These are phyloP conservation scores for Cliona cf. orientalis DNA, from an alignment of 37 sponge, comb jelly and placozoan genomes.

Conservation along the genomic window DNA sequence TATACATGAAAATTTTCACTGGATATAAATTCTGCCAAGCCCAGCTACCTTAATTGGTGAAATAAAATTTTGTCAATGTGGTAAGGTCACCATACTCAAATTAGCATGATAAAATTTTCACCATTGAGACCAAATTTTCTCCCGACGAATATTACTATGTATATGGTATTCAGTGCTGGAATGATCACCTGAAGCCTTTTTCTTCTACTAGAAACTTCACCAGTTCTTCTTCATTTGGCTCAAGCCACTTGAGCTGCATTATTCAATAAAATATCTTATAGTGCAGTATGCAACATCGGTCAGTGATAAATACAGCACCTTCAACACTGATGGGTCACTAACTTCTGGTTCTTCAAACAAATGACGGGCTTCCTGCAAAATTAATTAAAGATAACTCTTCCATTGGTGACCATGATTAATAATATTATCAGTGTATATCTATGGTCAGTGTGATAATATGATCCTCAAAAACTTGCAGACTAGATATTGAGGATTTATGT, in stretches of 20 bases:
- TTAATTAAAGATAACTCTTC: background rate
- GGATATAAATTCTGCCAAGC: too few relatives aligned
- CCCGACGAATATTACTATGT: background rate
- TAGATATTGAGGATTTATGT: too few relatives aligned
- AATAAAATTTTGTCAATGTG: too few relatives aligned
- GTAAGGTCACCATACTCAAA: too few relatives aligned
- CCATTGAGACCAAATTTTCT: too few relatives aligned
- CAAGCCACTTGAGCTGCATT: constrained; percentile 85
- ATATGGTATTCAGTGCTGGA: background rate
- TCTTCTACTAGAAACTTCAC: constrained; percentile 89
- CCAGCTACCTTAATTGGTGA: background rate
- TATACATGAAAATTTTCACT: background rate
- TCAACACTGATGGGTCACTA: constrained; percentile 51
- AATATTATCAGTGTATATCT: too few relatives aligned
- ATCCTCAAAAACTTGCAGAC: too few relatives aligned
- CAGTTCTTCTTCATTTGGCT: constrained; percentile 91
- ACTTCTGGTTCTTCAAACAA: constrained; percentile 86
- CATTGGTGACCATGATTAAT: too few relatives aligned
- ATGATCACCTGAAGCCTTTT: constrained; percentile 95
- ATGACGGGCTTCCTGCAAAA: constrained; percentile 74
- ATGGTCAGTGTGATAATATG: too few relatives aligned
- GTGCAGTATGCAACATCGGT: background rate
- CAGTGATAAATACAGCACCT: constrained; percentile 49
- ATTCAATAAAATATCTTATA: background rate
- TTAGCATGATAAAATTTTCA: too few relatives aligned